A percentile compares a stretch with the other conserved stretches of the same genome.
Conservation (phyloP, 2,888 invertebrate species). For the Pterostichus madidus region DNA sequence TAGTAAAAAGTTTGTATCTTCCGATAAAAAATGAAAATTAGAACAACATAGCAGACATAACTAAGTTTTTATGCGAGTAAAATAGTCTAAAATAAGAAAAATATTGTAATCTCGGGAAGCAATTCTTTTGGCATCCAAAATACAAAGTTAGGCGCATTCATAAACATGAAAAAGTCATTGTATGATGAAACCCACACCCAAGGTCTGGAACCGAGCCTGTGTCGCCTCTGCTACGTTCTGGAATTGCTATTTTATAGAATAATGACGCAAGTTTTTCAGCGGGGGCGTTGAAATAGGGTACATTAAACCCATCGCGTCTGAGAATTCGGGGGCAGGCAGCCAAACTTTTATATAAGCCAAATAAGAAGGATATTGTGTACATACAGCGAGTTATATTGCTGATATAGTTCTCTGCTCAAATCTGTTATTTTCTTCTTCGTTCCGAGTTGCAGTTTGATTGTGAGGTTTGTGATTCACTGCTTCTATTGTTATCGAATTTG, state of each 20-base stretch:
- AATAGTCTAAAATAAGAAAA: not conserved
- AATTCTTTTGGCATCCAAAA: conserved; percentile 16
- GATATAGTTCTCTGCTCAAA: not conserved
- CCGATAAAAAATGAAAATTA: too few species aligned
- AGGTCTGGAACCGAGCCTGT: not conserved
- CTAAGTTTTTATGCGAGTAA: not conserved
- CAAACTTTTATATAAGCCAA: conserved; percentile 59
- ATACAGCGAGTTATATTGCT: conserved; percentile 31
- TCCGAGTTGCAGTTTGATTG: too few species aligned
- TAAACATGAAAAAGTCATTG: conserved; percentile 63
- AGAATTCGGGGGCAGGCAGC: conserved; percentile 16
- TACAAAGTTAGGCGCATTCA: conserved; percentile 29
- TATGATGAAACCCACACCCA: conserved; percentile 46
- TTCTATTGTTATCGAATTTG: not conserved
- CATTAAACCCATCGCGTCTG: conserved; percentile 52
- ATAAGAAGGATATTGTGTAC: conserved; percentile 55
- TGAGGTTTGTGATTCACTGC: not conserved
- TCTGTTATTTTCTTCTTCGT: conserved; percentile 23
- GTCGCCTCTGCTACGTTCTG: conserved; percentile 1
- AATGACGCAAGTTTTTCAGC: conserved; percentile 62
- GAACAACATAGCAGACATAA: not conserved
- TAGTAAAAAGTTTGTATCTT: too few species aligned
- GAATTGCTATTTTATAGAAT: conserved; percentile 63
- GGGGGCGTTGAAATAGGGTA: conserved; percentile 50
- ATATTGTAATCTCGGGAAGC: not conserved